phyloP scores from a whole-genome alignment of 2,113 vertebrate genomes.

The Cyanoderma ruficeps region DNA sequence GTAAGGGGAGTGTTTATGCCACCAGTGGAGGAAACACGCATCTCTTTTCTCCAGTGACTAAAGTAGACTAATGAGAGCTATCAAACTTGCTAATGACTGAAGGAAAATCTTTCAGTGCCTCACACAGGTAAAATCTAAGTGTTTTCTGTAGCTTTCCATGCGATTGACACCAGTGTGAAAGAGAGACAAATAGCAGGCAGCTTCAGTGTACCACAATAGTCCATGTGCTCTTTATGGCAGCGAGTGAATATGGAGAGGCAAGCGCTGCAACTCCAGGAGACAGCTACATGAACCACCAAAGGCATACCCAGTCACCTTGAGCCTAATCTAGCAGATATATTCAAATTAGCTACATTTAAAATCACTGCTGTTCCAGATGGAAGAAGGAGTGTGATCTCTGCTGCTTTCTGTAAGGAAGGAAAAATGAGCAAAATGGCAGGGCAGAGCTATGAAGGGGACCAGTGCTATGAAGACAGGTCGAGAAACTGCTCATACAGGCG shows the following conservation, averaged over 20 bases:
- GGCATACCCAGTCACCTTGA: background rate
- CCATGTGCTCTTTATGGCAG: background rate
- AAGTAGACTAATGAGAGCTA: constrained; percentile 13
- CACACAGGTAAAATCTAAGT: background rate
- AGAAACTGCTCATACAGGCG: background rate
- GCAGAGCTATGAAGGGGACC: background rate
- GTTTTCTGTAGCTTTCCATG: background rate
- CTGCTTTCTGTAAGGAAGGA: background rate
- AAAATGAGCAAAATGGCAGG: background rate
- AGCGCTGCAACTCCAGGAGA: background rate
- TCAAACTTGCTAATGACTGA: constrained; percentile 12
- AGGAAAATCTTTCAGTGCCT: background rate
- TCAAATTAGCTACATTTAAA: background rate
- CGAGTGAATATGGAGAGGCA: background rate
- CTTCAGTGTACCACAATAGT: background rate
- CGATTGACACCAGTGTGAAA: background rate
- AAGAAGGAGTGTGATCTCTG: background rate
- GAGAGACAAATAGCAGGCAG: background rate
- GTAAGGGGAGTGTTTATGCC: background rate
- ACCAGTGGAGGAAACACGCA: constrained; percentile 30
- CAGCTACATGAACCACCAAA: background rate
- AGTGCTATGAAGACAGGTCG: no score
- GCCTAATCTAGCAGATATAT: background rate
- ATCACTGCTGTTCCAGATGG: background rate
- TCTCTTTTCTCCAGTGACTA: constrained; percentile 12